Evolutionary conservation across 2,888 invertebrate genomes (phyloP), one percentile per base, ranked within the genome.

Genomic region (Luperina nickerlii): DNA sequence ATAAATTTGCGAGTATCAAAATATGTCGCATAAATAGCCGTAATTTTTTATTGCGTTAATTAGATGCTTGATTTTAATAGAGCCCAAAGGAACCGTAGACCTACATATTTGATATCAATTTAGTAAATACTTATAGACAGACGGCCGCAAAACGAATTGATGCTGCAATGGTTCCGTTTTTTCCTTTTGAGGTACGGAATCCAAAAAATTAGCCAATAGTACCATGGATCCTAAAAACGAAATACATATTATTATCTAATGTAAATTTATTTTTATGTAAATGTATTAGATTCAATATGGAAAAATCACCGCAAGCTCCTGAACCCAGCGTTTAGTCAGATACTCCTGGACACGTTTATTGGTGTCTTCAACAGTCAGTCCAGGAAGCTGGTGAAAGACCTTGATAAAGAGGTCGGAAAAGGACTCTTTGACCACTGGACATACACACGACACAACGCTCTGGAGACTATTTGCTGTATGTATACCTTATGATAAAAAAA

Each of bases 381-480:
- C 0, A 86, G 93, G 57, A 90, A 92, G 20, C 88, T 95, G 72
- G 93, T 93, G 3, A 87, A 89, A 6, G 91, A 92, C 7, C 76
- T 95, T 45, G 86, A 89, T 27, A 85, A 79, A 0, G 90, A 94
- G 54, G 93, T 86, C 0, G 94, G 93, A 5, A 92, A 89, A 32
- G 94, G 93, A 5, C 90, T 91, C 1, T 96, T 96, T 70, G 95
- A 96, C 65, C 95, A 95, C 65, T 95, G 94, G 94, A 91, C 89
- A 0, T 95, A 95, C 65, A 95, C 94, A 0, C 89, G 93, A 48
- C 93, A 93, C 73, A 95, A 95, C 73, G 94, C 95, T 4, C 87
- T 96, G 85, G 95, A 95, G 81, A 95, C 95, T 57, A 95, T 95
- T 83, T 95, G 95, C 83, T 90, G 95, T 95, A 84, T 93, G 95